Evolutionary conservation across 1,140 invertebrate genomes (phyloP), one percentile per base, ranked within the genome.

Genomic region (Trichomalopsis sarcophagae): DNA sequence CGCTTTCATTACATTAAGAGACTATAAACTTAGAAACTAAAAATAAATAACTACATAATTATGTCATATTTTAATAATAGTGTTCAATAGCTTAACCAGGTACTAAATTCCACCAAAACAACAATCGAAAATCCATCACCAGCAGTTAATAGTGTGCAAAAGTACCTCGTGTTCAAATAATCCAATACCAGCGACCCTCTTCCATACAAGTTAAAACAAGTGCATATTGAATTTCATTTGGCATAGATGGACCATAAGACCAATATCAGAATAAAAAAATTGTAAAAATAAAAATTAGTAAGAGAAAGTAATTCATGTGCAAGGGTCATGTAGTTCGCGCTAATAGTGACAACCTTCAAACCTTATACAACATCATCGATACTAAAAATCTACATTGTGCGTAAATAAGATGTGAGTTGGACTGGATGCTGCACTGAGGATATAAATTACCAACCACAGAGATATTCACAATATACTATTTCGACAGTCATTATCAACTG

Each of bases 111-210:
- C 17, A 21, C 17, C 23, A 6, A 71, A 30, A 14, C 7, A 30
- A 73, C 11, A 80, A 68, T 47, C 44, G 33, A 30, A 79, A 79
- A 14, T 69, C 83, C 83, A 47, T 68, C 83, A 84, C 83, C 83
- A 80, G n/a, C 14, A 30, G 33, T 80, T 84, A 84, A 71, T 17
- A 62, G 47, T 62, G 55, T 84, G 82, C 44, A 79, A 78, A 50
- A 27, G 11, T 84, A 69, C 23, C 1, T n/a, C n/a, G 40, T 78
- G 75, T 21, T 69, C 36, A 62, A 84, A 5, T 23, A 78, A 27
- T 79, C 82, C 82, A 84, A 84, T 84, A 84, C 76, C 75, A 84
- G 62, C 75, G 82, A 84, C 50, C 77, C 27, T 78, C 69, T 71
- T 44, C 55, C 30, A 44, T 55, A 33, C 11, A 81, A 73, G 40